phyloP scores from a whole-genome alignment of 2,797 vertebrate species.

The Takifugu rubripes region DNA sequence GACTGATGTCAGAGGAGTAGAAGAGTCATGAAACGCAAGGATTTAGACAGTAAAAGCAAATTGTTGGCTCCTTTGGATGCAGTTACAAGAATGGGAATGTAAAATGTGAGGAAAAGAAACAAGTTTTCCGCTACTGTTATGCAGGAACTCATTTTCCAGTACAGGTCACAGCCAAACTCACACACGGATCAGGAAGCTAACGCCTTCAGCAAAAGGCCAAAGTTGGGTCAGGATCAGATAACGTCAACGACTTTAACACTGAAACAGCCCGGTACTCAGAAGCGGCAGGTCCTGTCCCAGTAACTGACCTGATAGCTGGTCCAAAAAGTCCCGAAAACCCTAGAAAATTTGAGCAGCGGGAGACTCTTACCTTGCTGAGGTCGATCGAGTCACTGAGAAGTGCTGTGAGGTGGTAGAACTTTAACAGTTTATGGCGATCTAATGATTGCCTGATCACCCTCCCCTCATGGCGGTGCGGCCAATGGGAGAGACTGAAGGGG shows the following conservation, averaged over 20 bases:
- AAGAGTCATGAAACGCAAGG: not conserved
- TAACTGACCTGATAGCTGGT: not conserved
- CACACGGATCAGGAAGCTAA: conserved; percentile 3
- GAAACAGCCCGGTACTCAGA: not conserved
- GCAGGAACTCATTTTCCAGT: too few species aligned
- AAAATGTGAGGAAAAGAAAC: too few species aligned
- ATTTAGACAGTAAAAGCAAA: conserved; percentile 1
- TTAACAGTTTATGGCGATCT: conserved; percentile 85
- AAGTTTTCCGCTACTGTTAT: too few species aligned
- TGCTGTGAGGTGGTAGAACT: conserved; percentile 70
- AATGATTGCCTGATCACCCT: conserved; percentile 82
- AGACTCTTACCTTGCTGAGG: conserved; percentile 65
- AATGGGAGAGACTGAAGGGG: conserved; percentile 36
- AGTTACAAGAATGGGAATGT: too few species aligned
- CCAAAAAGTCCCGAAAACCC: not conserved
- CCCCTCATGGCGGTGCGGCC: conserved; percentile 40
- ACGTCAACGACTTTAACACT: not conserved
- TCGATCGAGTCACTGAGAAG: conserved; percentile 46
- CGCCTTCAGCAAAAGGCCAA: conserved; percentile 48
- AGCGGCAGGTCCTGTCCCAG: not conserved
- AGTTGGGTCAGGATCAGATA: conserved; percentile 71
- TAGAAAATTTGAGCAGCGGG: not conserved
- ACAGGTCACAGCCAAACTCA: too few species aligned
- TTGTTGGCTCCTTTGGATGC: not conserved
- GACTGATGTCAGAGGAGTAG: not conserved